Evolutionary conservation across 2,888 invertebrate species (phyloP).

Genomic region (Parnassius mnemosyne): DNA sequence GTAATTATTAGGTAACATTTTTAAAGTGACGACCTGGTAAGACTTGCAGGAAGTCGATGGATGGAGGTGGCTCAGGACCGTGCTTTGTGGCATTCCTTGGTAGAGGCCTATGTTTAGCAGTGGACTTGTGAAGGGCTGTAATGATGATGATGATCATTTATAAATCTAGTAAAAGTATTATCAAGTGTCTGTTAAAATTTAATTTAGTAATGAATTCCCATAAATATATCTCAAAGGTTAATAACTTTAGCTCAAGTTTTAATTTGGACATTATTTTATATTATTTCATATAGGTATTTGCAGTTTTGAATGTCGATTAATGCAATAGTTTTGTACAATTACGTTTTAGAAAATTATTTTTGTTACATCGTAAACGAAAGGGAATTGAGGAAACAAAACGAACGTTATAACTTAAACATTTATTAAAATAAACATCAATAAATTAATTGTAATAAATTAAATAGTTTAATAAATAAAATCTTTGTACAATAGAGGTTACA

Average conservation of each 20-base stretch:
- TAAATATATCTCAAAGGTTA: no score
- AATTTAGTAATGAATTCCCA: no score
- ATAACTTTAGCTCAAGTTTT: not conserved
- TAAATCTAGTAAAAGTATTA: not conserved
- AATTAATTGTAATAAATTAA: conserved; percentile 67
- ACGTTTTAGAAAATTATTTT: not conserved
- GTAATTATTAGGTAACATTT: conserved; percentile 25
- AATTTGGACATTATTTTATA: not conserved
- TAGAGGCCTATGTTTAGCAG: no score
- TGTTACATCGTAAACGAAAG: not conserved
- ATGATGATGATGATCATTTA: no score
- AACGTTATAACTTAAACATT: conserved; percentile 45
- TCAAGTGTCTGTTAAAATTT: no score
- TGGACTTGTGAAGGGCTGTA: no score
- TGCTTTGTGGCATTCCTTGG: no score
- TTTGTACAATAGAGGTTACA: conserved; percentile 69
- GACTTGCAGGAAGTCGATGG: no score
- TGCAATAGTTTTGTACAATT: not conserved
- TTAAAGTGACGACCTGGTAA: no score
- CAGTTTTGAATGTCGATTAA: not conserved
- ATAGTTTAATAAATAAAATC: conserved; percentile 68
- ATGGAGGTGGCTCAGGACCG: no score
- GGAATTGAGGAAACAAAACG: conserved; percentile 36
- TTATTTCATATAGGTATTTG: not conserved
- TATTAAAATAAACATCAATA: conserved; percentile 51